Evolutionary conservation across 2,113 vertebrate species (phyloP), one percentile per base, ranked within the genome.

Genomic region (Aphelocoma coerulescens): DNA sequence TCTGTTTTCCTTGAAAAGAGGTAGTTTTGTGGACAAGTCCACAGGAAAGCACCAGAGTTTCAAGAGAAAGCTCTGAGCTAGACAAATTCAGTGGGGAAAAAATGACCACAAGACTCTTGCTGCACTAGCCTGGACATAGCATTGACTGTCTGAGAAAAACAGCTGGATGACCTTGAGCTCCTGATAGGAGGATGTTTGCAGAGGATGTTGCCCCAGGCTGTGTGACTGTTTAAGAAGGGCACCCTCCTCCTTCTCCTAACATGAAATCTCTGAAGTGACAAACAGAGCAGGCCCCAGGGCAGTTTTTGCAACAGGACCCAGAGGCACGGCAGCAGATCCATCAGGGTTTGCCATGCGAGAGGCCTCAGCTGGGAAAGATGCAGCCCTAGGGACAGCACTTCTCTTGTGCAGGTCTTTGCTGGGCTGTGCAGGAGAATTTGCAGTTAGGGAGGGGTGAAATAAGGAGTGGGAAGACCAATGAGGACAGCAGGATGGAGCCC

Each of bases 401-500:
- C 28, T 39, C 41, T 71, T 62, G 24, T 66, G 58, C 30, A 30
- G 43, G 20, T 69, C 59, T 67, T 73, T 32, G 32, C 30, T 65
- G 51, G 41, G 37, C 32, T 3, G 0, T 63, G 73, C 30, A 39
- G 37, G 63, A 58, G 55, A 41, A 30, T 58, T 54, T 9, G 8
- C n/a, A 33, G 3, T 43, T 39, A 28, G 54, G 32, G 51, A 73
- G 26, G 72, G 39, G 11, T 80, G 49, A 1, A 4, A 19, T 58
- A 27, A 30, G 21, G 37, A 48, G 39, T 0, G 1, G 43, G 51
- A 84, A 84, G 46, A 26, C 13, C 30, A 59, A 1, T 0, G 4
- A 85, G 35, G 24, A 21, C 66, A 61, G 28, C 6, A 13, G 32
- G 44, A 11, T 61, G 74, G 66, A 61, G 18, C 13, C 16, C 13